Evolutionary conservation across 2,797 vertebrate genomes (phyloP), one percentile per base, ranked within the genome.

Genomic region (Siniperca obscura): DNA sequence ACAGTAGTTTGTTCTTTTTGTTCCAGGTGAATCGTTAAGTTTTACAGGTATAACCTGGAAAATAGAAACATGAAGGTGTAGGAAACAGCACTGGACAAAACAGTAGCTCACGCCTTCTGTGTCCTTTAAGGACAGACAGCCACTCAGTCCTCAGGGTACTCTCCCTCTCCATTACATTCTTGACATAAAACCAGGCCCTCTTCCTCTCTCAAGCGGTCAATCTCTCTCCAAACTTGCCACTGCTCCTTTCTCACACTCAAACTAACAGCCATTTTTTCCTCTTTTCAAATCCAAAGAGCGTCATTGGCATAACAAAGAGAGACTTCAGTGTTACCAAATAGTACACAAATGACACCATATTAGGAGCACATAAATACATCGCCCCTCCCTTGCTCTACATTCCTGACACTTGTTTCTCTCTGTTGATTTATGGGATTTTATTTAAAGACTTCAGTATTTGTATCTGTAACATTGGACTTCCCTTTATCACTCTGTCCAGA

Each of bases 211-310:
- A 40, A 69, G 53, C 25, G 11, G 82, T 87, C 84, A 68, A 52
- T 81, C 75, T 84, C 62, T 78, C 75, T 87, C 79, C 72, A 71
- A 90, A 86, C 86, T 78, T 50, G 61, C 74, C 78, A 74, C 88
- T 61, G 40, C 84, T 89, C 83, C 70, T 87, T 87, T 93, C 93
- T 94, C 88, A 90, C 74, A 14, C 81, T 69, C 88, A 90, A 83
- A 95, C 94, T 95, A 95, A 93, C 86, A 89, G 81, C 89, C 88
- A 89, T 91, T 94, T 91, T 92, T 94, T 83, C 90, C 70, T 74
- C 90, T 84, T 76, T 84, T 68, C 56, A 65, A 60, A n/a, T 76
- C 75, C 44, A 95, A 83, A 88, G 74, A 69, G 78, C 74, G 66
- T 92, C 84, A 94, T 84, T 94, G 81, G 89, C 91, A 94, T 92